phyloP scores from a whole-genome alignment of 2,797 vertebrate genomes.

The Cetoscarus ocellatus region DNA sequence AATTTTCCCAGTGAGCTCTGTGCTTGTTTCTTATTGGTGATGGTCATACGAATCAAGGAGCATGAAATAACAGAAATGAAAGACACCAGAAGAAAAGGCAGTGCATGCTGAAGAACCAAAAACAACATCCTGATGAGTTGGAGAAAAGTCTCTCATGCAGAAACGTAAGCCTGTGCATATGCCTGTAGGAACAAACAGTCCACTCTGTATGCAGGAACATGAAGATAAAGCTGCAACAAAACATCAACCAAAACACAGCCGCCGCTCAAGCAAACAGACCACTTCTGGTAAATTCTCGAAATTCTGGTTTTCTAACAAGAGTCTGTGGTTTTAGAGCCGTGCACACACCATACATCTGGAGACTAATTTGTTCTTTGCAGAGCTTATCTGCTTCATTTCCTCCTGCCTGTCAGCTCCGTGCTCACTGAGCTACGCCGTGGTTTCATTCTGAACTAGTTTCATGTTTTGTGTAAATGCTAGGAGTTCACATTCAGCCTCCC shows the following conservation, averaged over 20 bases:
- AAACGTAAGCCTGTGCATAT: background rate
- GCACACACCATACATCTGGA: slow-evolving; percentile 11
- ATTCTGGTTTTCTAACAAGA: slow-evolving; percentile 22
- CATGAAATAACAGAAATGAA: background rate
- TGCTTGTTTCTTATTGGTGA: no score
- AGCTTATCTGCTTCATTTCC: slow-evolving; percentile 48
- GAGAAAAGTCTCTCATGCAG: background rate
- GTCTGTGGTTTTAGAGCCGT: slow-evolving; percentile 9
- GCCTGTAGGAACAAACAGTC: background rate
- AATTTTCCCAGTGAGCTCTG: background rate
- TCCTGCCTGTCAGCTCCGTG: slow-evolving; percentile 29
- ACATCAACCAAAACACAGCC: slow-evolving; percentile 12
- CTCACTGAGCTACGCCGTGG: slow-evolving; percentile 8
- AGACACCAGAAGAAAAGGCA: background rate
- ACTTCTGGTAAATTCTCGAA: slow-evolving; percentile 2
- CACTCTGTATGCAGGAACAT: background rate
- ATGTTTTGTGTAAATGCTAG: slow-evolving; percentile 17
- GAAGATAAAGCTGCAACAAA: slow-evolving; percentile 3
- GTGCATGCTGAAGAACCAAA: background rate
- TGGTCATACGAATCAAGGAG: background rate
- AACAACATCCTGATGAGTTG: no score
- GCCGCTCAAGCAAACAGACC: background rate
- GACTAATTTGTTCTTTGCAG: slow-evolving; percentile 15
- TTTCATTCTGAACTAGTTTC: slow-evolving; percentile 34
- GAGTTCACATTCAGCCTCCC: slow-evolving; percentile 45